phyloP scores from a whole-genome alignment of 1,140 invertebrate species.

The Drosophila trapezifrons region DNA sequence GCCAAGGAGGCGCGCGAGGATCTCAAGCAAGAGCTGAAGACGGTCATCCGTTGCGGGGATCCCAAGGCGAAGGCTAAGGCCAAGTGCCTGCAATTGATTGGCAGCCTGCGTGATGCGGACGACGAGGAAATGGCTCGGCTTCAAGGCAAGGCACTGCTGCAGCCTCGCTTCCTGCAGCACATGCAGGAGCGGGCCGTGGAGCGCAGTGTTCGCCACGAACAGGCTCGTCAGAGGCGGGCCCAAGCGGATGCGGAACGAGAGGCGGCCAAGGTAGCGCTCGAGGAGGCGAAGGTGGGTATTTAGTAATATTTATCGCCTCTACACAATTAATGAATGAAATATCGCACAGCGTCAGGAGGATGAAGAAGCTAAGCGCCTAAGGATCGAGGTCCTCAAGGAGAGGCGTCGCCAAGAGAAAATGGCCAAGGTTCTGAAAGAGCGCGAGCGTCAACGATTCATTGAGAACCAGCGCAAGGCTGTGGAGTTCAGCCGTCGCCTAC shows the following conservation, averaged over 20 bases:
- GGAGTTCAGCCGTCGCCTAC: constrained; percentile 86
- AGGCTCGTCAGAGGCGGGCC: constrained; percentile 86
- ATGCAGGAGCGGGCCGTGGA: constrained; percentile 87
- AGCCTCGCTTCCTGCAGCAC: constrained; percentile 87
- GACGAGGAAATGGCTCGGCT: constrained; percentile 81
- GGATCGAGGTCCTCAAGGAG: constrained; percentile 86
- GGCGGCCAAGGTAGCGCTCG: constrained; percentile 85
- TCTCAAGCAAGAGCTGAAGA: constrained; percentile 86
- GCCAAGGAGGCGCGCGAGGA: constrained; percentile 86
- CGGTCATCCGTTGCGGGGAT: constrained; percentile 86
- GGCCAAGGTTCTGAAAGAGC: constrained; percentile 85
- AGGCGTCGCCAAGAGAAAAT: constrained; percentile 86
- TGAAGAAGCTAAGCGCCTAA: constrained; percentile 86
- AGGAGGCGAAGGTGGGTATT: constrained; percentile 84
- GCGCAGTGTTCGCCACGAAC: constrained; percentile 86
- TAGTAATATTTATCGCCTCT: too few species aligned
- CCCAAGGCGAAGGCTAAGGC: constrained; percentile 86
- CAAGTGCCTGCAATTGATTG: constrained; percentile 85
- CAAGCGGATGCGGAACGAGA: constrained; percentile 87
- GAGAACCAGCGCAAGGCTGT: constrained; percentile 86
- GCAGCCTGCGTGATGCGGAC: constrained; percentile 82
- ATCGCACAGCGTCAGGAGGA: constrained; percentile 83
- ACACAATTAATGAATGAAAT: neutral
- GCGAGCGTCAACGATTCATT: constrained; percentile 85
- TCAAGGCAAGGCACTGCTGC: constrained; percentile 85